A percentile compares a stretch with the other conserved stretches of the same genome.
These are phyloP conservation scores for Heliconius himera DNA, from an alignment of 1,140 invertebrate species.

Conservation along the genomic window DNA sequence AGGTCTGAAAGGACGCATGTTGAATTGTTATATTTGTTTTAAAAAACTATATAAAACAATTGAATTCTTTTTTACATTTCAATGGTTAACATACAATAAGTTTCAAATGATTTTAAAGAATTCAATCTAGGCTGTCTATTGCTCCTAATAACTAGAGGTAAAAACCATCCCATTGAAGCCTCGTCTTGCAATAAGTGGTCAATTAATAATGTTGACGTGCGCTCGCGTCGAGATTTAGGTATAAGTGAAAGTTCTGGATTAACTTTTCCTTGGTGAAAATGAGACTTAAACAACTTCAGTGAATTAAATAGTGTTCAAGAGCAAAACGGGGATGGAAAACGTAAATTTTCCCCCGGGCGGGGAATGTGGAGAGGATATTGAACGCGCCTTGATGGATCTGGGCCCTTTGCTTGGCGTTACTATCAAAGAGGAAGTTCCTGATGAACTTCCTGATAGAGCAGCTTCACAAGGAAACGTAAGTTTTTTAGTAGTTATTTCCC, in stretches of 20 bases:
- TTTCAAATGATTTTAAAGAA: constrained; percentile 1
- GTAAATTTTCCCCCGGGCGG: constrained; percentile 62
- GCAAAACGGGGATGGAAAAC: constrained; percentile 60
- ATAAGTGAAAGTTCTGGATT: constrained; percentile 68
- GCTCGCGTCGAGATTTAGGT: constrained; percentile 48
- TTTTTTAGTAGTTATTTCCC: too few relatives aligned
- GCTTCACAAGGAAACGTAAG: constrained; percentile 44
- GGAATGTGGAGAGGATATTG: constrained; percentile 73
- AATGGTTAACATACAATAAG: constrained; percentile 4
- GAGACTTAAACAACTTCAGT: constrained; percentile 38
- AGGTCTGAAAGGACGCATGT: constrained; percentile 54
- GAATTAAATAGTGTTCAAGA: constrained; percentile 36
- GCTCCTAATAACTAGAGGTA: neutral
- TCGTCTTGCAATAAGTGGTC: constrained; percentile 56
- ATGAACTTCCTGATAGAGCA: constrained; percentile 55
- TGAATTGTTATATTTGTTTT: constrained; percentile 24
- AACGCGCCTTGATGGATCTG: constrained; percentile 76
- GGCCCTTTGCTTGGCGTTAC: constrained; percentile 74
- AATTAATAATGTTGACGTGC: constrained; percentile 67
- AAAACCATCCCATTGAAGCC: constrained; percentile 56
- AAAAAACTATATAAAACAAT: constrained; percentile 26
- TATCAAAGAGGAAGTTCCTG: constrained; percentile 74
- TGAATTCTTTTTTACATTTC: constrained; percentile 12
- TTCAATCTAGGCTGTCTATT: neutral
- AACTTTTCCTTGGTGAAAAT: constrained; percentile 55